These are phyloP conservation scores for Pachycephus smyrnensis DNA, from an alignment of 2,888 invertebrate genomes.

Conservation along the genomic window DNA sequence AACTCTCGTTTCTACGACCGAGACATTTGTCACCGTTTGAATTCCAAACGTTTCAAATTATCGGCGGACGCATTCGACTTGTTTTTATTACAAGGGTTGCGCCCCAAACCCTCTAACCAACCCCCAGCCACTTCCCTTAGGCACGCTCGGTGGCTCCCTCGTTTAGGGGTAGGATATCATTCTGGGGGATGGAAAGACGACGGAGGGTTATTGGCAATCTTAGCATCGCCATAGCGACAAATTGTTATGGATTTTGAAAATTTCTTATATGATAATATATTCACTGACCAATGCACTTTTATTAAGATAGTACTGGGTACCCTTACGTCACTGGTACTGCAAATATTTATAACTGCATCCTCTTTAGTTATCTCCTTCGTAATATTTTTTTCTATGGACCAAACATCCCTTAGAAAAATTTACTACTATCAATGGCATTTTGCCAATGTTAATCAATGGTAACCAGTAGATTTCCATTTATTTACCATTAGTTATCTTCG, in stretches of 20 bases:
- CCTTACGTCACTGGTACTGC: too few species aligned
- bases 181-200: background rate
- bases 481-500: too few species aligned
- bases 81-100: conserved; percentile 25
- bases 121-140: background rate
- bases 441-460: too few species aligned
- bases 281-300: too few species aligned
- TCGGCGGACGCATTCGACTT: conserved; percentile 17
- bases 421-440: too few species aligned
- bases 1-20: conserved; percentile 16
- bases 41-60: conserved; percentile 19
- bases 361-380: too few species aligned
- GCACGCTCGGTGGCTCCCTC: background rate
- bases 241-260: background rate
- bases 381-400: too few species aligned
- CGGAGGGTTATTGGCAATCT: conserved; percentile 22
- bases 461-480: too few species aligned
- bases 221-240: conserved; percentile 16
- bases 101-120: background rate
- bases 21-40: conserved; percentile 21
- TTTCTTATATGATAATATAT: background rate
- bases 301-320: too few species aligned
- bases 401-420: too few species aligned
- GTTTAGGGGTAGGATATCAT: background rate
- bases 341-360: too few species aligned